phyloP scores from a whole-genome alignment of 2,888 invertebrate species.

The Calameuta pallipes region DNA sequence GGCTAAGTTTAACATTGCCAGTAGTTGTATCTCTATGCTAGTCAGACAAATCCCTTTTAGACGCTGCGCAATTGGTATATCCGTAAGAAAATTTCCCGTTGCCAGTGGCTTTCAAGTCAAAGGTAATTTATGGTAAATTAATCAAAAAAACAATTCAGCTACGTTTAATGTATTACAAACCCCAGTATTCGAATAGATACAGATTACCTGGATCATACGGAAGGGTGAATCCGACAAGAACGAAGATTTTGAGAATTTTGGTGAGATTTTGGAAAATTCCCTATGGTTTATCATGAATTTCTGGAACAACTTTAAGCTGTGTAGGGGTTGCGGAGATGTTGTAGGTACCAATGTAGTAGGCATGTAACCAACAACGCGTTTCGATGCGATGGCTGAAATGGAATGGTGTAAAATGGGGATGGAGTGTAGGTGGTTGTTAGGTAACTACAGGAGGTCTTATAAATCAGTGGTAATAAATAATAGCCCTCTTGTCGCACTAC shows the following conservation, averaged over 20 bases:
- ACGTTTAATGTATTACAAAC: background rate
- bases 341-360: background rate
- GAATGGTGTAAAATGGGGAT: conserved; percentile 15
- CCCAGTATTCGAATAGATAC: background rate
- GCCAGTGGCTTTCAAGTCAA: too few relatives aligned
- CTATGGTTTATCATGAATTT: background rate
- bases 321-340: background rate
- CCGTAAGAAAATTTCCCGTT: too few relatives aligned
- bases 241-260: too few relatives aligned
- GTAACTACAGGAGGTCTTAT: conserved; percentile 38
- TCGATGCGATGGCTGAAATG: background rate
- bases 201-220: background rate
- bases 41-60: background rate
- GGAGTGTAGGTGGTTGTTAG: conserved; percentile 24
- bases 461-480: conserved; percentile 50
- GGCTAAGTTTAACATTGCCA: background rate
- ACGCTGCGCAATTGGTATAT: background rate
- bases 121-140: too few relatives aligned
- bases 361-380: background rate
- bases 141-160: background rate
- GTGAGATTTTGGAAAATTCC: background rate
- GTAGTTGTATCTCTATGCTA: background rate
- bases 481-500: conserved; percentile 31
- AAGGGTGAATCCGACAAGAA: background rate
- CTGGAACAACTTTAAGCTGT: background rate